Evolutionary conservation across 2,797 vertebrate genomes (phyloP).

Genomic region (Hyperoplus lanceolatus): DNA sequence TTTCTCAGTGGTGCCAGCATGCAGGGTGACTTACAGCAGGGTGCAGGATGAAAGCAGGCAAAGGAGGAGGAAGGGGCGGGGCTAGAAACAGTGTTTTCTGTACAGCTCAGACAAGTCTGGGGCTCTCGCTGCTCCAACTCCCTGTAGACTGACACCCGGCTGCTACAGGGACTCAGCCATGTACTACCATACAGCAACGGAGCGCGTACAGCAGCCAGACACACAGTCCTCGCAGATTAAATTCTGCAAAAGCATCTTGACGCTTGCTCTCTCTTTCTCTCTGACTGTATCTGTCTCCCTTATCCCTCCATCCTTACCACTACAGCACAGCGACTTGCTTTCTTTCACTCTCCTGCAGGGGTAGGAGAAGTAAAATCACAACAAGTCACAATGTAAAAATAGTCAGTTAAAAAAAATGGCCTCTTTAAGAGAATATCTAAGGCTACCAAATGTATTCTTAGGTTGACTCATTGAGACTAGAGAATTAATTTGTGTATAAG

Average conservation of each 20-base stretch:
- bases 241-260: conserved; percentile 47
- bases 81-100: conserved; percentile 56
- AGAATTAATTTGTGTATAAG: not conserved
- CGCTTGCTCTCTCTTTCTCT: conserved; percentile 47
- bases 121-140: conserved; percentile 64
- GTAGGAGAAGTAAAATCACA: conserved; percentile 17
- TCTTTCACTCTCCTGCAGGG: conserved; percentile 31
- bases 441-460: not conserved
- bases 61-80: conserved; percentile 20
- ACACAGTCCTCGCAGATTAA: conserved; percentile 64
- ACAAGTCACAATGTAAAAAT: not conserved
- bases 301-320: conserved; percentile 28
- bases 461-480: not conserved
- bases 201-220: conserved; percentile 57
- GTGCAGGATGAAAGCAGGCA: conserved; percentile 72
- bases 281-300: conserved; percentile 36
- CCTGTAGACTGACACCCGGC: conserved; percentile 71
- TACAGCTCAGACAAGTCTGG: conserved; percentile 60
- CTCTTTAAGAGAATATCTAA: not conserved
- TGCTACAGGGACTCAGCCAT: conserved; percentile 70
- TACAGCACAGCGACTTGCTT: conserved; percentile 20
- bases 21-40: conserved; percentile 76
- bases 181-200: conserved; percentile 56
- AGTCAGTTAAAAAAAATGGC: not conserved
- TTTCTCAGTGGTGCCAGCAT: conserved; percentile 67